phyloP scores from a whole-genome alignment of 2,888 invertebrate species.

The Hipparchia sbordonii region DNA sequence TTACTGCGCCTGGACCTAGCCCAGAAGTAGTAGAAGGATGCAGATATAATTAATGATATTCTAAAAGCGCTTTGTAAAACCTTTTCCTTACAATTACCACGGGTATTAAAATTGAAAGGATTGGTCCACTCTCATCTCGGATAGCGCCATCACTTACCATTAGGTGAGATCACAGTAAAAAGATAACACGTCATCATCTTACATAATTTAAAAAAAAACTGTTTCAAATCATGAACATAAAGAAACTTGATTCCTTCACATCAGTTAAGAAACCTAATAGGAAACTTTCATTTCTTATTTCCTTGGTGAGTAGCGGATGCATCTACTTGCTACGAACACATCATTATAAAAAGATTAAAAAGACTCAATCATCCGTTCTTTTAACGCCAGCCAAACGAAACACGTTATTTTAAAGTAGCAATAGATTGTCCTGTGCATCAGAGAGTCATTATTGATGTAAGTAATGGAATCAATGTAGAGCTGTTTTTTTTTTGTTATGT shows the following conservation, averaged over 20 bases:
- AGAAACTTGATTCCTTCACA: background rate
- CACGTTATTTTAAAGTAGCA: background rate
- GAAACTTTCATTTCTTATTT: background rate
- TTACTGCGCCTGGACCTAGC: too few species aligned
- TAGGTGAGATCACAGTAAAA: too few species aligned
- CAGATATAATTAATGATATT: too few species aligned
- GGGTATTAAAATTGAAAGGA: too few species aligned
- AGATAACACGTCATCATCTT: too few species aligned
- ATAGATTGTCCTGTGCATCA: background rate
- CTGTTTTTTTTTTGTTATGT: too few species aligned
- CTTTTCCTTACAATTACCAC: too few species aligned
- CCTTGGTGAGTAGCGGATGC: background rate
- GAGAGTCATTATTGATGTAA: background rate
- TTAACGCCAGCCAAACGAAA: background rate
- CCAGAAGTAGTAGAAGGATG: too few species aligned
- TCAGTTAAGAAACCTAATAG: background rate
- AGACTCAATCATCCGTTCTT: background rate
- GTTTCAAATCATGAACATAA: background rate
- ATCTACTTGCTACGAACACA: constrained; percentile 8
- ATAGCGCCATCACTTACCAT: too few species aligned
- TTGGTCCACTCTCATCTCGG: too few species aligned
- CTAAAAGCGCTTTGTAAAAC: too few species aligned
- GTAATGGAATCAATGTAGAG: background rate
- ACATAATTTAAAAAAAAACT: too few species aligned
- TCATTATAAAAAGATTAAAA: background rate